These are phyloP conservation scores for Bucorvus abyssinicus DNA, from an alignment of 2,797 vertebrate species.

Conservation along the genomic window DNA sequence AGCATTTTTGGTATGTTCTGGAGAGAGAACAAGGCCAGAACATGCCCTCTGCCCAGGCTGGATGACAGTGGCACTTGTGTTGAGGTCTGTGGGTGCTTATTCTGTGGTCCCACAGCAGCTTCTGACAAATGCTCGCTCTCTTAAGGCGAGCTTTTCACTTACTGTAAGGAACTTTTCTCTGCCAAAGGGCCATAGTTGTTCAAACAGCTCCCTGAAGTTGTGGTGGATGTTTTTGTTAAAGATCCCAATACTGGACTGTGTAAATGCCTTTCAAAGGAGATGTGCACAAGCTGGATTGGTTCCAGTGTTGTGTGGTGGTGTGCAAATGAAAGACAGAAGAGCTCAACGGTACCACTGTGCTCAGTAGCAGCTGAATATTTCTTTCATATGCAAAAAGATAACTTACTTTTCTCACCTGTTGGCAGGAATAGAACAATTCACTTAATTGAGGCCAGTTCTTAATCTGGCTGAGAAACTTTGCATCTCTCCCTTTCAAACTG, in stretches of 20 bases:
- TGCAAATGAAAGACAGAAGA: background rate
- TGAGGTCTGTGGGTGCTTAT: background rate
- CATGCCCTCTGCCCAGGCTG: background rate
- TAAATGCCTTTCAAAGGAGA: background rate
- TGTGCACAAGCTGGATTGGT: background rate
- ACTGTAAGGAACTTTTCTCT: rapidly evolving
- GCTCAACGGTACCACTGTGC: background rate
- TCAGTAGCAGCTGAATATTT: background rate
- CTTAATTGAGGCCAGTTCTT: background rate
- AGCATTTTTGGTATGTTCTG: background rate
- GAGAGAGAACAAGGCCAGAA: background rate
- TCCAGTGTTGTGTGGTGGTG: background rate
- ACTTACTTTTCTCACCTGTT: background rate
- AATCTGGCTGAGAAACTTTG: background rate
- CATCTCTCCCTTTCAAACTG: background rate
- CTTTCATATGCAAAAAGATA: background rate
- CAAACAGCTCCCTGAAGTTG: background rate
- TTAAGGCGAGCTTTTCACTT: background rate
- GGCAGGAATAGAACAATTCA: background rate
- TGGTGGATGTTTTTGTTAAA: background rate
- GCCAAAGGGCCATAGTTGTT: background rate
- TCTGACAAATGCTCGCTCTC: background rate
- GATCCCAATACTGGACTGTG: background rate
- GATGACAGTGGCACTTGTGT: background rate
- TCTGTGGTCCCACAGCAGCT: background rate